A percentile compares a stretch with the other conserved stretches of the same genome.
phyloP scores from a whole-genome alignment of 2,888 invertebrate genomes.

The Chloroclystis v-ata region DNA sequence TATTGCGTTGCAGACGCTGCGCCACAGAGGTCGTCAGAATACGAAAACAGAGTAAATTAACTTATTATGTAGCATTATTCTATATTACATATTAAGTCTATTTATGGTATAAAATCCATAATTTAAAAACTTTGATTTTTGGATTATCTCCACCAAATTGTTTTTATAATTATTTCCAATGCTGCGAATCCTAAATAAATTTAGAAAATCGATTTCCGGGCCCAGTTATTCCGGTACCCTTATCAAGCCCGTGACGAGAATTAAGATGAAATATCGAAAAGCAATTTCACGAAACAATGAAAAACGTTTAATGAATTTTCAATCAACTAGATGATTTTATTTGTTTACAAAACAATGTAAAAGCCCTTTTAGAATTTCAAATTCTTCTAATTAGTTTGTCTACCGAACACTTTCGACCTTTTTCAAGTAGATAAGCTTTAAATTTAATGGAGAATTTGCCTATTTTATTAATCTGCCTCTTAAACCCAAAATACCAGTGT shows the following conservation, averaged over 20 bases:
- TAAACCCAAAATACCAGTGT: neutral
- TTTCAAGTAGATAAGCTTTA: too few species aligned
- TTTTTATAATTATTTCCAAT: neutral
- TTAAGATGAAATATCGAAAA: conserved; percentile 35
- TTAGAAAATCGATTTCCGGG: conserved; percentile 43
- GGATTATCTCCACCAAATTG: neutral
- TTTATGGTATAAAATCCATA: too few species aligned
- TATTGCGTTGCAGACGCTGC: too few species aligned
- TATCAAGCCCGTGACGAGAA: conserved; percentile 43
- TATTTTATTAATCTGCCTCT: too few species aligned
- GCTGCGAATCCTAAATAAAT: conserved; percentile 5
- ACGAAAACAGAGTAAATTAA: too few species aligned
- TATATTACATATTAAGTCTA: too few species aligned
- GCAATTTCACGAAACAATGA: conserved; percentile 27
- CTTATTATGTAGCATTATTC: too few species aligned
- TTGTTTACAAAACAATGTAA: neutral
- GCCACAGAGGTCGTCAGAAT: too few species aligned
- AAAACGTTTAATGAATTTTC: conserved; percentile 4
- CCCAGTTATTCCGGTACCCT: conserved; percentile 41
- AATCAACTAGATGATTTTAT: conserved; percentile 1
- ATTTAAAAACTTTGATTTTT: too few species aligned
- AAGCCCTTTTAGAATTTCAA: neutral
- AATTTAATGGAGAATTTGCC: too few species aligned
- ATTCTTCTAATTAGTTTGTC: neutral
- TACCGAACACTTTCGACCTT: too few species aligned